These are phyloP conservation scores for Rhynchophorus ferrugineus DNA, from an alignment of 1,140 invertebrate genomes.

Conservation along the genomic window DNA sequence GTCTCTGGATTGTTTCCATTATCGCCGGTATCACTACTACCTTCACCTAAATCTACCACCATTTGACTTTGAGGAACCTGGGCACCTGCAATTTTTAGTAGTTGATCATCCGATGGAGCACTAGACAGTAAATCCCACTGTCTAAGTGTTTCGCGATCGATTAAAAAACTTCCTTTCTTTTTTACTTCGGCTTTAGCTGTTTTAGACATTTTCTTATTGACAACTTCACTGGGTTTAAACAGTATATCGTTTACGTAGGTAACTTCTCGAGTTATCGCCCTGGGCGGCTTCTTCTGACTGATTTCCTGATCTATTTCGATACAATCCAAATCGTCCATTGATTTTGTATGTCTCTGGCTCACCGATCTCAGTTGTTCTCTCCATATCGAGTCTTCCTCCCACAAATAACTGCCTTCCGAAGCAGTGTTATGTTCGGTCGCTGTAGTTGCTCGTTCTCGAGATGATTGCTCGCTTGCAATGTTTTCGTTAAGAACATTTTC, in stretches of 20 bases:
- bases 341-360: constrained; percentile 70
- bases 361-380: constrained; percentile 68
- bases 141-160: constrained; percentile 75
- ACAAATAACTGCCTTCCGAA: constrained; percentile 57
- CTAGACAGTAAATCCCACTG: constrained; percentile 84
- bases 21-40: constrained; percentile 38
- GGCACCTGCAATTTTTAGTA: constrained; percentile 39
- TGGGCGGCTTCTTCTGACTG: constrained; percentile 28
- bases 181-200: constrained; percentile 28
- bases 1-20: constrained; percentile 35
- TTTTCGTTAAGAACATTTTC: constrained; percentile 46
- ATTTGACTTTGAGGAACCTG: constrained; percentile 50
- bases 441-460: not conserved
- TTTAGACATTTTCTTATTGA: constrained; percentile 25
- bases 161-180: constrained; percentile 49
- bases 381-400: constrained; percentile 78
- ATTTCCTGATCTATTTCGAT: constrained; percentile 36
- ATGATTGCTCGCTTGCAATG: constrained; percentile 16
- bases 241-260: constrained; percentile 69
- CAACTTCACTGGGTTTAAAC: constrained; percentile 43
- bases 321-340: constrained; percentile 68
- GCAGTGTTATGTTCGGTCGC: constrained; percentile 7
- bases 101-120: constrained; percentile 43
- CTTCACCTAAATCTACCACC: constrained; percentile 41
- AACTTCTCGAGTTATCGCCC: constrained; percentile 52